phyloP scores from a whole-genome alignment of 1,140 invertebrate genomes.

The Drosophila rhopaloa region DNA sequence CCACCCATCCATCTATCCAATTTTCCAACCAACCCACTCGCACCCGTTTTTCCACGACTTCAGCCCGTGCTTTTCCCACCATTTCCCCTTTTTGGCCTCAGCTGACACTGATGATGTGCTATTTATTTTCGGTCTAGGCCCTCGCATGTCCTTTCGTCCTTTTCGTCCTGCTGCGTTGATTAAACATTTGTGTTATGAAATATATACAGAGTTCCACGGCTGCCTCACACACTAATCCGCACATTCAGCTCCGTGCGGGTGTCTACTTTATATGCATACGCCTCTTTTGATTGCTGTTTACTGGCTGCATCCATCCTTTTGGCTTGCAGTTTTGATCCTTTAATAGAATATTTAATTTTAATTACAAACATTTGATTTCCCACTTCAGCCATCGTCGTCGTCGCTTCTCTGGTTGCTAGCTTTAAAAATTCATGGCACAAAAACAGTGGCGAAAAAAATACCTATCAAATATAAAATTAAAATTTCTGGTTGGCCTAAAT shows the following conservation, averaged over 20 bases:
- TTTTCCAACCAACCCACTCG: conserved; percentile 1
- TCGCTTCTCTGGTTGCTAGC: conserved; percentile 14
- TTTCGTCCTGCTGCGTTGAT: conserved; percentile 58
- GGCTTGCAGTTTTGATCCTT: conserved; percentile 80
- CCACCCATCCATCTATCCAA: neutral
- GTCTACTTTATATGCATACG: conserved; percentile 55
- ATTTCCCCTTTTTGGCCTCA: conserved; percentile 20
- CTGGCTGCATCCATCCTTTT: conserved; percentile 70
- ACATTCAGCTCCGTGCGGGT: conserved; percentile 1
- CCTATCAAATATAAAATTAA: neutral
- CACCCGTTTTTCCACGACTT: conserved; percentile 5
- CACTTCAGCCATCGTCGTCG: conserved; percentile 70
- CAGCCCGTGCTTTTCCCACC: neutral
- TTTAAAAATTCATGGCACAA: conserved; percentile 71
- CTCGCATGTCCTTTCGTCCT: conserved; percentile 4
- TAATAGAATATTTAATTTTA: conserved; percentile 84
- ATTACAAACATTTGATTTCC: conserved; percentile 84
- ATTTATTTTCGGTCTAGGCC: conserved; percentile 63
- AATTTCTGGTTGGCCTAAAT: neutral
- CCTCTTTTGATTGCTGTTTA: conserved; percentile 77
- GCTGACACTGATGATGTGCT: conserved; percentile 61
- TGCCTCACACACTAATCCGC: conserved; percentile 1
- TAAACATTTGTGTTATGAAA: conserved; percentile 81
- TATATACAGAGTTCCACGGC: conserved; percentile 34
- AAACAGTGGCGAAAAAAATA: conserved; percentile 12